A percentile compares a stretch with the other conserved stretches of the same genome.
phyloP scores from a whole-genome alignment of 1,140 invertebrate species.

The Euwallacea fornicatus region DNA sequence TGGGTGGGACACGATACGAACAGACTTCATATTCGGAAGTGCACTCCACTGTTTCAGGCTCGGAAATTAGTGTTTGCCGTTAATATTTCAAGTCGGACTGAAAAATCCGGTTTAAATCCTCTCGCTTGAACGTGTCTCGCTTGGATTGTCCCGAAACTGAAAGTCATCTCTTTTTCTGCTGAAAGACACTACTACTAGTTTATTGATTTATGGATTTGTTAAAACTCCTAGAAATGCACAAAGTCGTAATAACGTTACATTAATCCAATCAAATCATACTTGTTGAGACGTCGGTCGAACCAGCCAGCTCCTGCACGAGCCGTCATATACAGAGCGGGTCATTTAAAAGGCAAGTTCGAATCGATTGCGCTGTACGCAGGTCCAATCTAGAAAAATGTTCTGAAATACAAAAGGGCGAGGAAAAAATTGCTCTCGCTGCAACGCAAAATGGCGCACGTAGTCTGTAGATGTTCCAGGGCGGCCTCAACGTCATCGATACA shows the following conservation, averaged over 20 bases:
- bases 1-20: not conserved
- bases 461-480: no score
- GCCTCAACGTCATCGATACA: no score
- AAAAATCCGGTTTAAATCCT: constrained; percentile 4
- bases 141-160: constrained; percentile 7
- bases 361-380: no score
- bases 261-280: constrained; percentile 19
- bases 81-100: constrained; percentile 1
- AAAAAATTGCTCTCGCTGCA: no score
- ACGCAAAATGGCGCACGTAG: no score
- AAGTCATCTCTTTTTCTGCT: not conserved
- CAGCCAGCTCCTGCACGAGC: not conserved
- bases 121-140: not conserved
- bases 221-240: not conserved
- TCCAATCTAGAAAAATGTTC: no score
- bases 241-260: constrained; percentile 23
- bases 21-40: constrained; percentile 5
- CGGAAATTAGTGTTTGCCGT: constrained; percentile 4
- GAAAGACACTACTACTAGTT: no score
- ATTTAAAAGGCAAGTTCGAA: constrained; percentile 6
- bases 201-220: no score
- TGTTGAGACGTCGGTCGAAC: not conserved
- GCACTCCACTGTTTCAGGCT: constrained; percentile 2
- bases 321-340: constrained; percentile 12
- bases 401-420: no score